Base-by-base conservation (phyloP, 2,888 invertebrate species). In the Amphimallon solstitiale region DNA sequence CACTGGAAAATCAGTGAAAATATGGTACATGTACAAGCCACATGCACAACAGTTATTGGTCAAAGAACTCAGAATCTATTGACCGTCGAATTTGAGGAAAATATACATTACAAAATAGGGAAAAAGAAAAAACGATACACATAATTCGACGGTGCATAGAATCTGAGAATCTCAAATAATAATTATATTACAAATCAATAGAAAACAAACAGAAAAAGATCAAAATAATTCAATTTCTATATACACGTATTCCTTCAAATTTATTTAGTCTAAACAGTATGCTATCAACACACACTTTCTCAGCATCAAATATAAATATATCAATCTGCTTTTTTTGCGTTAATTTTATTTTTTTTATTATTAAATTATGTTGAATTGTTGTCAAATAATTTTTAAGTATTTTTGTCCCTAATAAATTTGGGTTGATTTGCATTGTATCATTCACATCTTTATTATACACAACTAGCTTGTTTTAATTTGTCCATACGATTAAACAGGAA, bases 261-360 rank as follows among this genome's bases (percentile, higher is more conserved):
- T 48, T n/a, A 21, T 45, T 45, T 17, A 10, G 10, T 45, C 45
- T 19, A 45, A 45, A 17, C 43, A 59, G 23, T 17, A 43, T 43
- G 40, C 21, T 56, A 59, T 76, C 74, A 78, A 78, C 76, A 79
- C 79, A 79, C 75, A 76, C 74, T 74, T 75, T 5, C 9, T 75
- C 75, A 79, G 78, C 79, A 77, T 78, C 78, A 80, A 80, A 79
- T 81, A 81, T 79, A 80, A 77, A 78, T 75, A 75, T 76, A 75
- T 74, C 76, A 72, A 71, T 61, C n/a, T n/a, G n/a, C n/a, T 72
- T 72, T 74, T 73, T 76, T 67, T 74, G 49, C 72, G 70, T 71
- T 71, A 74, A 73, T 65, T 65, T 45, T 21, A 49, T 34, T 49
- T 56, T 59, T 49, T 63, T 51, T 19, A 21, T 38, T 38, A 21